These are phyloP conservation scores for Tanytarsus gracilentus DNA, from an alignment of 2,888 invertebrate genomes.

Conservation along the genomic window DNA sequence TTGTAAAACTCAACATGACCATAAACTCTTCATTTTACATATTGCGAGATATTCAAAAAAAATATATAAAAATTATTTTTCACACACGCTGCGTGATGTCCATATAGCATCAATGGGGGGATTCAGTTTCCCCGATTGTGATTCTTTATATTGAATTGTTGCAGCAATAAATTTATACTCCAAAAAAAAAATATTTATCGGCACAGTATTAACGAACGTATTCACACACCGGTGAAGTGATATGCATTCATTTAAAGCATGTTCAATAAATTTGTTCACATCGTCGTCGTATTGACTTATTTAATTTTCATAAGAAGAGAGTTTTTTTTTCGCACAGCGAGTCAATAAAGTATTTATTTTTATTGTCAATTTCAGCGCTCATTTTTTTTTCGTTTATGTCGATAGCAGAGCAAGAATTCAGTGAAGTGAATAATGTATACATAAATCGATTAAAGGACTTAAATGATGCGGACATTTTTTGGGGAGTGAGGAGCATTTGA, in stretches of 20 bases:
- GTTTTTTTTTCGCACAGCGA: not conserved
- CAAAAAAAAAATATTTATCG: not conserved
- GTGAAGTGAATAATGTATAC: not conserved
- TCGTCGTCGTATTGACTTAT: constrained; percentile 10
- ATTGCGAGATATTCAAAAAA: constrained; percentile 2
- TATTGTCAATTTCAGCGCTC: not conserved
- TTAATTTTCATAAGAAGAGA: not conserved
- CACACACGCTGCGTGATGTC: constrained; percentile 25
- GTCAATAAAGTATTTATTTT: not conserved
- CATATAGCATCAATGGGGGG: not conserved
- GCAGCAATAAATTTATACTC: constrained; percentile 15
- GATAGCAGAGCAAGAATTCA: not conserved
- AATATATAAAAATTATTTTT: constrained; percentile 19
- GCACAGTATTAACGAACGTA: constrained; percentile 8
- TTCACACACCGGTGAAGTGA: constrained; percentile 24
- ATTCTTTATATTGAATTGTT: not conserved
- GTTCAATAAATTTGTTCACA: constrained; percentile 27
- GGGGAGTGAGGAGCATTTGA: too few relatives aligned
- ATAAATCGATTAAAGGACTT: constrained; percentile 9
- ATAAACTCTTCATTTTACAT: constrained; percentile 2
- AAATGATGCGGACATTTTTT: too few relatives aligned
- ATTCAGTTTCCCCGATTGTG: constrained; percentile 6
- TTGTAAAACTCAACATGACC: constrained; percentile 23
- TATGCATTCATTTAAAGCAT: constrained; percentile 23
- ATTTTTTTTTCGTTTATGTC: not conserved